Evolutionary conservation across 2,888 invertebrate genomes (phyloP).

Genomic region (Conomelus anceps): DNA sequence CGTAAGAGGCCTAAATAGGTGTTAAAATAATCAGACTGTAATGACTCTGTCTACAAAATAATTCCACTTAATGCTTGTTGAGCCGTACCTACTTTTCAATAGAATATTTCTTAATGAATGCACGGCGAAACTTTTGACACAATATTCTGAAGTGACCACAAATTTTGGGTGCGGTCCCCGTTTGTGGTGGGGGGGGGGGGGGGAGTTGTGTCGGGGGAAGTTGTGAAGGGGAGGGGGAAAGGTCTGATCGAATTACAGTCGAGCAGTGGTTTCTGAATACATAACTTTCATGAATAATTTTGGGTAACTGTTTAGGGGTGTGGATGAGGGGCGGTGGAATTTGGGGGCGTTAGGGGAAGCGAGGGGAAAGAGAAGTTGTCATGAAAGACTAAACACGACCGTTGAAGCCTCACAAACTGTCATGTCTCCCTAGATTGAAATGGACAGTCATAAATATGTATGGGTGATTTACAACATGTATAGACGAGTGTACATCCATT

Average conservation of each 20-base stretch:
- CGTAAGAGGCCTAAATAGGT: no score
- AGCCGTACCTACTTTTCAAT: no score
- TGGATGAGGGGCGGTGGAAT: not conserved
- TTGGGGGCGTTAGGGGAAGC: not conserved
- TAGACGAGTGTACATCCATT: not conserved
- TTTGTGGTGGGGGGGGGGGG: no score
- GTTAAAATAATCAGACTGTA: no score
- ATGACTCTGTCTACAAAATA: no score
- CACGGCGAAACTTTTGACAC: not conserved
- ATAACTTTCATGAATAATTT: not conserved
- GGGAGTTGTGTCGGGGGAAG: not conserved
- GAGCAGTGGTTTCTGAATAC: not conserved
- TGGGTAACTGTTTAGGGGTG: not conserved
- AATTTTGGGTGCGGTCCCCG: not conserved
- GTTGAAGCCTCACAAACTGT: not conserved
- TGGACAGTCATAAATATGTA: not conserved
- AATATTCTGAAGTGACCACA: not conserved
- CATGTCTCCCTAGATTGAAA: not conserved
- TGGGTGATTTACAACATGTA: not conserved
- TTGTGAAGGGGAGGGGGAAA: not conserved
- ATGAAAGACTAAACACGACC: not conserved
- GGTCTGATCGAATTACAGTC: not conserved
- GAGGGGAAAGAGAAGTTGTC: not conserved
- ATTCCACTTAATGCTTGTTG: no score
- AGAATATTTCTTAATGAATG: not conserved